phyloP scores from a whole-genome alignment of 2,888 invertebrate genomes.

The Nycteola revayana region DNA sequence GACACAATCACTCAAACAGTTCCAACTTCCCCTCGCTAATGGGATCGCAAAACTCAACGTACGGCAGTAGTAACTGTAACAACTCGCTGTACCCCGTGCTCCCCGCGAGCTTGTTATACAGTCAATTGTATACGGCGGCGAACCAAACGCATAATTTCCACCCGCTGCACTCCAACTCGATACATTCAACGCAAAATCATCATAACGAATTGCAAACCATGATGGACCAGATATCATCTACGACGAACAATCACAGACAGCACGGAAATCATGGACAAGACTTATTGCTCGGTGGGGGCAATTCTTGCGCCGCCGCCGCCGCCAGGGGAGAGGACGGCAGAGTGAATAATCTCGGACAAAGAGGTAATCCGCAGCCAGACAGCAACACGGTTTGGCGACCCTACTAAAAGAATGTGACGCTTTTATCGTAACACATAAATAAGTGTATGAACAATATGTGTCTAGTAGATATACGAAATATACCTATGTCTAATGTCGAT shows the following conservation, averaged over 20 bases:
- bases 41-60: constrained; percentile 83
- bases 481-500: constrained; percentile 18
- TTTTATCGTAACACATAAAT: constrained; percentile 25
- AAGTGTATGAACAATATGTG: constrained; percentile 8
- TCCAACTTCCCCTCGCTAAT: constrained; percentile 85
- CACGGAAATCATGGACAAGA: constrained; percentile 69
- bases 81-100: constrained; percentile 89
- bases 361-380: constrained; percentile 84
- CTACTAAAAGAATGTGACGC: constrained; percentile 77
- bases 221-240: constrained; percentile 88
- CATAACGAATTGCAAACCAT: constrained; percentile 88
- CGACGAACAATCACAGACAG: constrained; percentile 81
- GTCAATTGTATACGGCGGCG: constrained; percentile 90
- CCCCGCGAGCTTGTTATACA: constrained; percentile 91
- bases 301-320: constrained; percentile 82
- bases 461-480: constrained; percentile 15
- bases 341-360: constrained; percentile 77
- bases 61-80: constrained; percentile 84
- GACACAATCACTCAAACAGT: constrained; percentile 82
- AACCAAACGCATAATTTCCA: constrained; percentile 89
- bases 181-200: constrained; percentile 84
- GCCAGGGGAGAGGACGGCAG: constrained; percentile 82
- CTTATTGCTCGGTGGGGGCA: constrained; percentile 80
- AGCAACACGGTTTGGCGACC: constrained; percentile 90
- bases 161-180: constrained; percentile 84